Base-by-base conservation (phyloP, 2,888 invertebrate species). In the Acheta domesticus region DNA sequence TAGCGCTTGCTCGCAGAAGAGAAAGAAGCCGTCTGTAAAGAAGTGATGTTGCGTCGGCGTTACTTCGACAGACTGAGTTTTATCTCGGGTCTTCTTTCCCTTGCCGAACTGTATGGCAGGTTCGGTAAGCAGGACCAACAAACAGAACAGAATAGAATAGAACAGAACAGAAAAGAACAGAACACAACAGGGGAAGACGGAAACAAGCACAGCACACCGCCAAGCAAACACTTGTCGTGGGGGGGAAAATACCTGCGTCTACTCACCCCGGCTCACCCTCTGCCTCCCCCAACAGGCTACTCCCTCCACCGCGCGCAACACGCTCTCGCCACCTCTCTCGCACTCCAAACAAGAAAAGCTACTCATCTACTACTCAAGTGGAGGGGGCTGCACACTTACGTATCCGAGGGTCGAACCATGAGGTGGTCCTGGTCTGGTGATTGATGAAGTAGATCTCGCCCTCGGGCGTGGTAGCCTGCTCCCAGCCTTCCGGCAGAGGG, bases 321-420 rank as follows among this genome's bases (percentile, higher is more conserved):
- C 36, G 48, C 21, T 76, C 19, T 76, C 19, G n/a, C 12, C 48
- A 36, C 23, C n/a, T 76, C n/a, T 12, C n/a, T 76, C n/a, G 4
- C 36, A 36, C 76, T 76, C 14, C 62, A 19, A 62, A 62, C 62
- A 19, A 62, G 62, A 74, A 20, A 14, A 12, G 21, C 21, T 14
- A 23, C 36, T 19, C 8, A 76, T 76, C 76, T 11, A 76, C 23
- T 21, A 12, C 77, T 77, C 8, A 49, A 48, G 2, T n/a, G 48
- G 49, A 48, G 50, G 74, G 49, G 20, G 20, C 21, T 48, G 75
- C 20, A 83, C 85, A 93, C 96, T 94, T 92, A 96, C 96, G 96
- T 91, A 98, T 94, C 92, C 97, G 92, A 85, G 98, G 98, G 89
- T 98, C 97, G 90, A 96, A 97, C 98, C 98, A 98, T 85, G 97